Evolutionary conservation across 2,113 vertebrate species (phyloP).

Genomic region (Panthera uncia): DNA sequence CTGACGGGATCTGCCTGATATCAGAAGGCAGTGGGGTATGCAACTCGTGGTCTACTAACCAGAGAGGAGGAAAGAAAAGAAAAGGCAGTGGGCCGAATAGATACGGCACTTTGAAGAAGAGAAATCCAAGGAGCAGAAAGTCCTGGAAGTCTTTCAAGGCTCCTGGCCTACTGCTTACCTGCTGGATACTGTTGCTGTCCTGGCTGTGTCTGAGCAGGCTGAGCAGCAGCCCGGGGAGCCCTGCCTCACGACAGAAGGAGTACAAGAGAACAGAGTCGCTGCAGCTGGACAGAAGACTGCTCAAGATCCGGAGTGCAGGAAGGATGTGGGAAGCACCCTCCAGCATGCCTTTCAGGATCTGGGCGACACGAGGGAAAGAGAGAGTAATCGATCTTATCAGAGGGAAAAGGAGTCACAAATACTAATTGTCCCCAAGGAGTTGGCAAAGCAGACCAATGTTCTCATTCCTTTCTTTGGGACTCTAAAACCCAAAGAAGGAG

Average conservation of each 20-base stretch:
- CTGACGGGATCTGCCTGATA: not conserved
- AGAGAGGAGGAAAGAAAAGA: slow-evolving; percentile 56
- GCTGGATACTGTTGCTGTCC: slow-evolving; percentile 76
- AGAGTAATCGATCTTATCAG: not conserved
- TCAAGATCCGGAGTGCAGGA: slow-evolving; percentile 85
- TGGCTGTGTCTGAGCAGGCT: slow-evolving; percentile 85
- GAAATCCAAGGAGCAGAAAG: not conserved
- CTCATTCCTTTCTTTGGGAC: not conserved
- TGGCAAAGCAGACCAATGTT: not conserved
- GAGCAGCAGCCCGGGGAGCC: slow-evolving; percentile 87
- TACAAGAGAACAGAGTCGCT: slow-evolving; percentile 81
- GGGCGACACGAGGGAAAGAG: not conserved
- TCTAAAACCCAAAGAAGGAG: not conserved
- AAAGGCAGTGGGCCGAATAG: not conserved
- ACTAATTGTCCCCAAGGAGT: not conserved
- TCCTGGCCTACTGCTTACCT: slow-evolving; percentile 82
- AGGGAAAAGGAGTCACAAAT: not conserved
- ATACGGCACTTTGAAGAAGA: not conserved
- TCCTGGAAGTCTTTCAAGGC: not conserved
- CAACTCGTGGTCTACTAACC: not conserved
- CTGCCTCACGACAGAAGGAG: slow-evolving; percentile 83
- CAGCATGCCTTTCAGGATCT: slow-evolving; percentile 87
- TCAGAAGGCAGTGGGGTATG: not conserved
- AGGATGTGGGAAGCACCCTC: slow-evolving; percentile 85
- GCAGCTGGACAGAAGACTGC: slow-evolving; percentile 85